Evolutionary conservation across 2,888 invertebrate species (phyloP).

Genomic region (Xylota sylvarum): DNA sequence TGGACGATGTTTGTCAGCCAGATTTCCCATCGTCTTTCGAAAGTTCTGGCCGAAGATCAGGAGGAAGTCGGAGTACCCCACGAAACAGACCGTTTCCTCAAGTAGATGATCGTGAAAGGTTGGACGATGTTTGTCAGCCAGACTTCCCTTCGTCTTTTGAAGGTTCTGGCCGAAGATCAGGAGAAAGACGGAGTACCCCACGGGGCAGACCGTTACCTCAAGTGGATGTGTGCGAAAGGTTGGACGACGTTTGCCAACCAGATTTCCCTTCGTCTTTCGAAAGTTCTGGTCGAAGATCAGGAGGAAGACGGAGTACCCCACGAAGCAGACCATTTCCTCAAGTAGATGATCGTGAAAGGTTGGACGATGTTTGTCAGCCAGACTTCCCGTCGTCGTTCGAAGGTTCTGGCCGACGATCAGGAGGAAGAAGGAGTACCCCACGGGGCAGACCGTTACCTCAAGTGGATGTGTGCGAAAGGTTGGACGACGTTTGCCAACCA

Average conservation of each 20-base stretch:
- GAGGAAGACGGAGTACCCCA: background rate
- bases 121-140: slow-evolving; percentile 20
- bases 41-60: background rate
- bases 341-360: background rate
- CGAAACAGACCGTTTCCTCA: background rate
- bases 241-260: slow-evolving; percentile 25
- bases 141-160: slow-evolving; percentile 18
- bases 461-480: background rate
- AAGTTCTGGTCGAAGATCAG: background rate
- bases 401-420: background rate
- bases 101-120: background rate
- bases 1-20: slow-evolving; percentile 19
- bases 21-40: slow-evolving; percentile 10
- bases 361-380: slow-evolving; percentile 24
- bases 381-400: slow-evolving; percentile 20
- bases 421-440: background rate
- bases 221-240: background rate
- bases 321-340: background rate
- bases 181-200: background rate
- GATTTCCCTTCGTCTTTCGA: background rate
- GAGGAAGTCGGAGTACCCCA: background rate
- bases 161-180: background rate
- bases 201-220: background rate
- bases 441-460: background rate
- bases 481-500: slow-evolving; percentile 4